Evolutionary conservation across 2,113 vertebrate species (phyloP).

Genomic region (Sylvilagus bachmani): DNA sequence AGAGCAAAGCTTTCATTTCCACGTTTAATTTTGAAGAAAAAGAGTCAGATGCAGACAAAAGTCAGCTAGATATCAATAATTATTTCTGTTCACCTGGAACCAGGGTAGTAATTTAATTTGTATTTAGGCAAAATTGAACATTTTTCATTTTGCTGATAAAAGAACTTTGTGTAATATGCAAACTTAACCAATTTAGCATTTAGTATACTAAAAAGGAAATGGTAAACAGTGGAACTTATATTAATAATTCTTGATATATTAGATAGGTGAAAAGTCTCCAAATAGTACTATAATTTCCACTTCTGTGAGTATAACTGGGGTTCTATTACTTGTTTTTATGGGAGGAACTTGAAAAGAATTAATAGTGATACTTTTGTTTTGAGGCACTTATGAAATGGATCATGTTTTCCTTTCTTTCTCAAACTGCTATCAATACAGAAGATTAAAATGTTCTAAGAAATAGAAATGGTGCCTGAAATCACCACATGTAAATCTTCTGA

Average conservation of each 20-base stretch:
- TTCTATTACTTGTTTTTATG: not conserved
- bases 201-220: not conserved
- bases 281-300: not conserved
- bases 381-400: not conserved
- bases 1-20: constrained; percentile 75
- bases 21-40: constrained; percentile 68
- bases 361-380: not conserved
- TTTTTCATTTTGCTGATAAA: constrained; percentile 65
- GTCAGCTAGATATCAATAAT: constrained; percentile 72
- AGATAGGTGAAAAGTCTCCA: not conserved
- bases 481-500: not conserved
- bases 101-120: constrained; percentile 58
- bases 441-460: not conserved
- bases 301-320: not conserved
- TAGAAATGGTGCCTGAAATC: not conserved
- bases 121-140: constrained; percentile 52
- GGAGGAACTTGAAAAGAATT: not conserved
- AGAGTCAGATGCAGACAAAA: constrained; percentile 64
- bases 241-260: not conserved
- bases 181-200: constrained; percentile 15
- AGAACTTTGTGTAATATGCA: not conserved
- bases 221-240: constrained; percentile 22
- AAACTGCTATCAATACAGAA: not conserved
- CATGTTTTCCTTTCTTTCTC: not conserved
- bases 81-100: constrained; percentile 73